Percentiles rank a stretch among this genome's conserved stretches.
phyloP scores from a whole-genome alignment of 2,113 vertebrate species.

The Platichthys flesus region DNA sequence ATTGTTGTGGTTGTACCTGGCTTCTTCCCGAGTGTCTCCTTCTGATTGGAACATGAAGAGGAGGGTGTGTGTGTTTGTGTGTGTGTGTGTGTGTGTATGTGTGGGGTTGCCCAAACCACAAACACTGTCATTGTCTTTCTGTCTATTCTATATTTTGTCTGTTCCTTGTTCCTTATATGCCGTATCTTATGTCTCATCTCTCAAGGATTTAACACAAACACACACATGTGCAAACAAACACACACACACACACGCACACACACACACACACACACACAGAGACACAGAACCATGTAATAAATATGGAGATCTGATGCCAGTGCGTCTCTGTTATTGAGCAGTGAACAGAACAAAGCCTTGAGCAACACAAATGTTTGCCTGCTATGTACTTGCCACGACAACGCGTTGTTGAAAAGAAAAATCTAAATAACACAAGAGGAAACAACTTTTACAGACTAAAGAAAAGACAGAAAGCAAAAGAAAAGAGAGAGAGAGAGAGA shows the following conservation, averaged over 20 bases:
- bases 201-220: constrained; percentile 7
- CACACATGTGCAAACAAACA: background rate
- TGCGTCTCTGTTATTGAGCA: constrained; percentile 36
- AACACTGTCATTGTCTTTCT: constrained; percentile 28
- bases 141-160: constrained; percentile 38
- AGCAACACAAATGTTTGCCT: constrained; percentile 32
- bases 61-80: background rate
- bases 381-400: constrained; percentile 12
- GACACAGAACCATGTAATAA: constrained; percentile 30
- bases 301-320: constrained; percentile 58
- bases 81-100: background rate
- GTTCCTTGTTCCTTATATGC: constrained; percentile 10
- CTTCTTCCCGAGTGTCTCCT: constrained; percentile 53
- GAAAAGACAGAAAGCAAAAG: background rate
- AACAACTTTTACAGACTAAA: constrained; percentile 13
- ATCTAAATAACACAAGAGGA: background rate
- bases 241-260: background rate
- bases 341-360: constrained; percentile 27
- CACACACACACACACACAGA: constrained; percentile 2
- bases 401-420: constrained; percentile 23
- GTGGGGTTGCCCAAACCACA: constrained; percentile 33
- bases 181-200: constrained; percentile 11
- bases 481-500: background rate
- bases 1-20: constrained; percentile 68
- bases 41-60: constrained; percentile 52